Evolutionary conservation across 2,797 vertebrate species (phyloP), one percentile per base, ranked within the genome.

Genomic region (Phrynocephalus vlangalii): DNA sequence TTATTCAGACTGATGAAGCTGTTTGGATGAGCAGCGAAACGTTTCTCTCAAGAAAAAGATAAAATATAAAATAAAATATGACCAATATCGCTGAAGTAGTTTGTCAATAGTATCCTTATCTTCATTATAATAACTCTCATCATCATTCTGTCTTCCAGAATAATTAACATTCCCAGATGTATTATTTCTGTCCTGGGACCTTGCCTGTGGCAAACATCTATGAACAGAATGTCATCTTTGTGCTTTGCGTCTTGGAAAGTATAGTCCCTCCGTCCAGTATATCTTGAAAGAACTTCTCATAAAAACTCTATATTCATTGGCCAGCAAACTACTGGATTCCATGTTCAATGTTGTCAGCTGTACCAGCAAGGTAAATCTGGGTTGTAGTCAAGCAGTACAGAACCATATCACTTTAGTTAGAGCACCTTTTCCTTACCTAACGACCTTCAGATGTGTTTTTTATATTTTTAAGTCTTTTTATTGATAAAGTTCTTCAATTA

Each of bases 341-440:
- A 85, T 18, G 28, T 88, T 91, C 85, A 93, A 50, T 68, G 50
- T 89, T 0, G 71, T 91, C 79, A 76, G 75, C 3, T 86, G 87
- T 84, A 77, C 86, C 73, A 20, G 50, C 24, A 33, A 90, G 94
- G 95, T 92, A 87, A 22, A 20, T 63, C 20, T 15, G 60, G 60
- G 18, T 56, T 1, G 13, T 8, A 8, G 6, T 11, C 52, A 52
- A 11, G 52, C 52, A 56, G 13, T 56, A n/a, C n/a, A 16, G 26
- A 70, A 8, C 26, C 22, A 67, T 82, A 33, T 24, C 2, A 33
- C n/a, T 79, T 44, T 44, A 44, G 52, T 16, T 80, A 60, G 1
- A 6, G 7, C 1, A 33, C n/a, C 44, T 24, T 50, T 50, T 24
- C 26, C 24, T 44, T 48, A 24, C 73, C 33, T 6, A 22, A 26